Base-by-base conservation (phyloP, 1,140 invertebrate species). In the Danaus plexippus region DNA sequence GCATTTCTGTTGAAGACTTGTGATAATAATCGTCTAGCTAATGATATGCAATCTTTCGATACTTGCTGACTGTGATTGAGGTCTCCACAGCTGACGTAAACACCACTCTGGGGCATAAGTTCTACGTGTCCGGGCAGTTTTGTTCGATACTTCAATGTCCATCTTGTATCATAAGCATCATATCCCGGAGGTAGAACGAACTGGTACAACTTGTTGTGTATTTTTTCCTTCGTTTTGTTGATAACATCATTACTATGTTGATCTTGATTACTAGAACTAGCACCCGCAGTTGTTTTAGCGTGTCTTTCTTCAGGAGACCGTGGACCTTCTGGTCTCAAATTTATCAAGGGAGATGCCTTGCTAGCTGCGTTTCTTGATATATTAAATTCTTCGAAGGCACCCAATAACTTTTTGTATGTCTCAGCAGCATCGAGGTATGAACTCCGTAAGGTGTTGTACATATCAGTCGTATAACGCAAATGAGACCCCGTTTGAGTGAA, bases 11-110 rank as follows among this genome's bases (percentile, higher is more conserved):
- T 50, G 54, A 57, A 57, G 1, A 57, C 54, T 44, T 1, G 9
- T 57, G 9, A 0, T 51, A 51, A 51, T 12, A 57, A 46, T 51
- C 43, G 18, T 51, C 15, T 43, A 1, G 48, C 43, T 51, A 51
- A 47, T 57, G 55, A 51, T 40, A 47, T 57, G 43, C 55, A 57
- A 45, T 57, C 55, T 51, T 57, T 51, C 46, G 53, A 54, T 47
- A 15, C 22, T 9, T 43, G n/a, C 13, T 42, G 11, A 15, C 53
- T 48, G 46, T 48, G 43, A 43, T 48, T 47, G n/a, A 54, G 53
- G n/a, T 42, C 53, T 48, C 9, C 32, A 32, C 43, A 47, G 22
- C 46, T 43, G 7, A 54, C 32, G 42, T 50, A 57, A 57, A 57
- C 15, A 57, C 54, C 54, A 11, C 47, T 50, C 45, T 45, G 54